Conservation (phyloP, 2,113 vertebrate genomes). For the Oostethus manadensis region DNA sequence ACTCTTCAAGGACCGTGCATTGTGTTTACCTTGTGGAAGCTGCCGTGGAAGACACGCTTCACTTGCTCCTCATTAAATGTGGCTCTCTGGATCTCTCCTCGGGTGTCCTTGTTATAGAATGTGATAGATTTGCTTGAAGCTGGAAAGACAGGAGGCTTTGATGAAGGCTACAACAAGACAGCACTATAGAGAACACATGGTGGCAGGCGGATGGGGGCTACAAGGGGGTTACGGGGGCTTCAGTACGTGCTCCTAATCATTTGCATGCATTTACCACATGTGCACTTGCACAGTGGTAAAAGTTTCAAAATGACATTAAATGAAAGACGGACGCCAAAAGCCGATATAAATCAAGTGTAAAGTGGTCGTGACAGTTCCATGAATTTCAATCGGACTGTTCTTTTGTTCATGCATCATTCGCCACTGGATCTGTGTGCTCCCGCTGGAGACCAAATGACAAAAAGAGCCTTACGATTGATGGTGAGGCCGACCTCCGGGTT, state of each 20-base stretch:
- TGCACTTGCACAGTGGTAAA: conserved; percentile 14
- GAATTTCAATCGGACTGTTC: background rate
- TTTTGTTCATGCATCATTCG: background rate
- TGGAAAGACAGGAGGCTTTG: conserved; percentile 64
- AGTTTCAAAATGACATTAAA: conserved; percentile 10
- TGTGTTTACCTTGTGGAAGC: conserved; percentile 95
- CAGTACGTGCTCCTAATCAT: conserved; percentile 19
- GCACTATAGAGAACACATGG: conserved; percentile 45
- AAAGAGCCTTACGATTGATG: conserved; percentile 83
- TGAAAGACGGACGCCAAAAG: background rate
- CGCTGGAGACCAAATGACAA: conserved; percentile 18
- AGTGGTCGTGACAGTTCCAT: background rate
- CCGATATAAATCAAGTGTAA: background rate
- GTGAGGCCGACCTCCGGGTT: conserved; percentile 92
- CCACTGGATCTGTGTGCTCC: conserved; percentile 14
- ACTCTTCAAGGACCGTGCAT: background rate
- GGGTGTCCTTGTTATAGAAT: conserved; percentile 94
- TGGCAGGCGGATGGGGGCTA: conserved; percentile 5
- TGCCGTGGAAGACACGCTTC: conserved; percentile 93
- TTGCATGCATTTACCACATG: conserved; percentile 27
- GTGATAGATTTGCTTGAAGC: conserved; percentile 88
- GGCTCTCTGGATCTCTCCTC: conserved; percentile 87
- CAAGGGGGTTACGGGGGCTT: conserved; percentile 25
- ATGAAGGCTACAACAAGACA: conserved; percentile 48
- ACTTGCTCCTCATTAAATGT: conserved; percentile 85